Conservation (phyloP, 2,888 invertebrate species). For the Crocallis elinguaria region DNA sequence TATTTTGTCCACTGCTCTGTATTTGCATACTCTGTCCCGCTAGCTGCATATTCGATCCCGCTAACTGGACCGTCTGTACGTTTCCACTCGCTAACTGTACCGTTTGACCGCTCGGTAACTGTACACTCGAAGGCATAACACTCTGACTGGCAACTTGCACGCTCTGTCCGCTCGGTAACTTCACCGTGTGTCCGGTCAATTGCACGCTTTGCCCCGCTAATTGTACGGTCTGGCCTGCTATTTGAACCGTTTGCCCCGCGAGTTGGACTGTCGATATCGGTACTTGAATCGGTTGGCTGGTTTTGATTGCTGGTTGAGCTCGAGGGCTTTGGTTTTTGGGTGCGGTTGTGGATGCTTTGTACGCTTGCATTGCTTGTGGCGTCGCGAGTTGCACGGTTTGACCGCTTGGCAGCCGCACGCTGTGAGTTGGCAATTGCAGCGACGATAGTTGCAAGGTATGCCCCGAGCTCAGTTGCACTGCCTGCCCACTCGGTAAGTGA, state of each 20-base stretch:
- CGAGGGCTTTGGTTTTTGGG: constrained; percentile 55
- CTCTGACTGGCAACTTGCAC: constrained; percentile 69
- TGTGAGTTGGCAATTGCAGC: constrained; percentile 67
- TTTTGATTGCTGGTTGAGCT: constrained; percentile 45
- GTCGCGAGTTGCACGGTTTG: constrained; percentile 73
- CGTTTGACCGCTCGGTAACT: constrained; percentile 65
- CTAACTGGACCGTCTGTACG: constrained; percentile 52
- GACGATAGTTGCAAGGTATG: constrained; percentile 67
- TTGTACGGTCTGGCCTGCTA: constrained; percentile 72
- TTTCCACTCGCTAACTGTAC: constrained; percentile 67
- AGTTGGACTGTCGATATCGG: constrained; percentile 70
- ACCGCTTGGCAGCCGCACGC: constrained; percentile 70
- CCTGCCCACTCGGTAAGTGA: constrained; percentile 59
- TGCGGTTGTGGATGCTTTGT: constrained; percentile 53
- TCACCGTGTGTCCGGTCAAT: constrained; percentile 77
- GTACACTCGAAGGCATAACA: constrained; percentile 63
- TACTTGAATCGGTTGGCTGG: constrained; percentile 59
- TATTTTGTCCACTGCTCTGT: constrained; percentile 42
- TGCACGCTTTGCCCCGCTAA: constrained; percentile 72
- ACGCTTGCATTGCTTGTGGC: constrained; percentile 63
- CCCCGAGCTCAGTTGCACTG: constrained; percentile 59
- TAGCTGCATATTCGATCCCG: constrained; percentile 45
- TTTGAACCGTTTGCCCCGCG: constrained; percentile 69
- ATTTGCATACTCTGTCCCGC: constrained; percentile 49
- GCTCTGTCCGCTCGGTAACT: constrained; percentile 72